Conservation (phyloP, 2,113 vertebrate genomes). For the Ophthalmolycus amberensis region DNA sequence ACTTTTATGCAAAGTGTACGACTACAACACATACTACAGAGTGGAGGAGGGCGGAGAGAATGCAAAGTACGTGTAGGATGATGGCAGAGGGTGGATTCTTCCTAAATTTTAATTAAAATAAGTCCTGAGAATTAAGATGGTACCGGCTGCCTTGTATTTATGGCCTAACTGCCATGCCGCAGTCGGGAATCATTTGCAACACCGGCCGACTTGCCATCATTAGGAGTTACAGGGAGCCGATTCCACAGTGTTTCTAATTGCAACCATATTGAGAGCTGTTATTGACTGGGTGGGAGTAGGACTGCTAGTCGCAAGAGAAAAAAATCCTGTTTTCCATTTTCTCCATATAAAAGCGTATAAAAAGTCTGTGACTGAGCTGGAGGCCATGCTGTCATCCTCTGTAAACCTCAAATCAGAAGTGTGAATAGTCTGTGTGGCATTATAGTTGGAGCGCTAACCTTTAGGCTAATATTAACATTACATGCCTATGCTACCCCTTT, state of each 20-base stretch:
- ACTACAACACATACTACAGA: conserved; percentile 28
- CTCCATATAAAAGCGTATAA: conserved; percentile 79
- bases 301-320: conserved; percentile 57
- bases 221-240: conserved; percentile 75
- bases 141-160: conserved; percentile 51
- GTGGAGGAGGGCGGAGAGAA: conserved; percentile 13
- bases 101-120: conserved; percentile 57
- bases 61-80: conserved; percentile 7
- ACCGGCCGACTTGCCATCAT: conserved; percentile 72
- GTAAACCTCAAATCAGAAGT: conserved; percentile 80
- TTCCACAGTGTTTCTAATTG: conserved; percentile 76
- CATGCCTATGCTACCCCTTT: conserved; percentile 79
- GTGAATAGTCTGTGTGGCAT: conserved; percentile 77
- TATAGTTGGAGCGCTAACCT: conserved; percentile 73
- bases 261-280: conserved; percentile 76
- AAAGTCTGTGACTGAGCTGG: conserved; percentile 78
- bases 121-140: conserved; percentile 47
- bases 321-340: conserved; percentile 78
- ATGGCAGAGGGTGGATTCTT: conserved; percentile 31
- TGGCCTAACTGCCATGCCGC: conserved; percentile 45
- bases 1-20: not conserved
- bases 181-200: conserved; percentile 62
- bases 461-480: conserved; percentile 83
- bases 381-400: conserved; percentile 79
- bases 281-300: conserved; percentile 76